Evolutionary conservation across 2,888 invertebrate species (phyloP).

Genomic region (Trissolcus japonicus): DNA sequence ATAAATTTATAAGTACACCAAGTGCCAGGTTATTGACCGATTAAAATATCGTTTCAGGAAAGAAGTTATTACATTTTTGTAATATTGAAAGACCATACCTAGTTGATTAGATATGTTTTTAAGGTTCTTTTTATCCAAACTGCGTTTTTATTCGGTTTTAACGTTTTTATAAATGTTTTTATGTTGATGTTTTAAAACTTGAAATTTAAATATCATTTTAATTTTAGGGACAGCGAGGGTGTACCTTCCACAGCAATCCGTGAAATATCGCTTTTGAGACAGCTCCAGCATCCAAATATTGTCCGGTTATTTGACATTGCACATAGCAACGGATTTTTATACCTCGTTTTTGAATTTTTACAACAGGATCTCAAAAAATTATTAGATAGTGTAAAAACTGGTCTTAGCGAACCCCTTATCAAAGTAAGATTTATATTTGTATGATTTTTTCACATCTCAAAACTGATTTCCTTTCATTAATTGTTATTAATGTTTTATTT

Average conservation of each 20-base stretch:
- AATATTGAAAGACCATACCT: too few relatives aligned
- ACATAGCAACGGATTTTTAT: slow-evolving; percentile 89
- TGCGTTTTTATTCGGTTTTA: too few relatives aligned
- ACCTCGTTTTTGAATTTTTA: slow-evolving; percentile 95
- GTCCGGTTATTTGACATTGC: slow-evolving; percentile 94
- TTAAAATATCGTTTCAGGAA: too few relatives aligned
- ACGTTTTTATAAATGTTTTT: too few relatives aligned
- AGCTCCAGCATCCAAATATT: slow-evolving; percentile 92
- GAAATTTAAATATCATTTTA: neutral
- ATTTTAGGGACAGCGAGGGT: slow-evolving; percentile 91
- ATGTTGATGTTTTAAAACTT: too few relatives aligned
- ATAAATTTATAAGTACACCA: too few relatives aligned
- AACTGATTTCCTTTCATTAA: neutral
- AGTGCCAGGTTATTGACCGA: neutral
- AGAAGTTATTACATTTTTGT: too few relatives aligned
- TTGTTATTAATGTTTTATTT: slow-evolving; percentile 10
- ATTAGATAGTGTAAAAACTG: slow-evolving; percentile 84
- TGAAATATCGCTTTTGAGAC: slow-evolving; percentile 95
- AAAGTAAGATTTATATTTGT: slow-evolving; percentile 78
- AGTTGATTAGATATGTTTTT: too few relatives aligned
- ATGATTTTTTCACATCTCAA: too few relatives aligned
- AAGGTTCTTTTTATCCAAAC: too few relatives aligned
- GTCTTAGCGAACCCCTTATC: slow-evolving; percentile 81
- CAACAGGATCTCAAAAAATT: slow-evolving; percentile 95
- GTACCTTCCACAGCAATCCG: slow-evolving; percentile 98